Conservation (phyloP, 1,140 invertebrate genomes). For the Apocrypta bakeri region DNA sequence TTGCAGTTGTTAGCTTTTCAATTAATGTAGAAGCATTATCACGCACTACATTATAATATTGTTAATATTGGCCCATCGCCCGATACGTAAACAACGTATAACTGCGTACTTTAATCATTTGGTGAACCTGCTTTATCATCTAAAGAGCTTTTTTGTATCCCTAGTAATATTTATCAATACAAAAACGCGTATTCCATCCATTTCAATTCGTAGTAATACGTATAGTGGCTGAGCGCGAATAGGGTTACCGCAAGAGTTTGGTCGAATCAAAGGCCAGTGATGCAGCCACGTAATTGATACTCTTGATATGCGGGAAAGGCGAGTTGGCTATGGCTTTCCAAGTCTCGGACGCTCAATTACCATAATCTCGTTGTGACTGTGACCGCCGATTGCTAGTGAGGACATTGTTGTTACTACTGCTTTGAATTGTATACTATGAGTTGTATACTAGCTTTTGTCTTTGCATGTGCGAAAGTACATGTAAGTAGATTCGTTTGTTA, state of each 20-base stretch:
- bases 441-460: background rate
- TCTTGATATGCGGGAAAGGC: background rate
- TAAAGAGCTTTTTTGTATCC: background rate
- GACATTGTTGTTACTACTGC: background rate
- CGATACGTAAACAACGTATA: too few relatives aligned
- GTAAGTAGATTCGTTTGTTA: background rate
- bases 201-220: background rate
- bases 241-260: conserved; percentile 30
- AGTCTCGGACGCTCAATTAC: conserved; percentile 33
- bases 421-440: background rate
- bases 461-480: background rate
- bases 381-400: background rate
- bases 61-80: too few relatives aligned
- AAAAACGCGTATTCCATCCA: background rate
- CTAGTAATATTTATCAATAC: background rate
- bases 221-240: conserved; percentile 20
- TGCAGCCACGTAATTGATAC: conserved; percentile 37
- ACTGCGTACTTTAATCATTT: too few relatives aligned
- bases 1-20: too few relatives aligned
- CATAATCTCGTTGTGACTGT: conserved; percentile 30
- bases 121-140: background rate
- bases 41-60: too few relatives aligned
- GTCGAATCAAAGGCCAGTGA: conserved; percentile 24
- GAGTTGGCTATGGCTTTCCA: conserved; percentile 17
- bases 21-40: too few relatives aligned